Base-by-base conservation (phyloP, 1,140 invertebrate genomes). In the Zeugodacus cucurbitae region DNA sequence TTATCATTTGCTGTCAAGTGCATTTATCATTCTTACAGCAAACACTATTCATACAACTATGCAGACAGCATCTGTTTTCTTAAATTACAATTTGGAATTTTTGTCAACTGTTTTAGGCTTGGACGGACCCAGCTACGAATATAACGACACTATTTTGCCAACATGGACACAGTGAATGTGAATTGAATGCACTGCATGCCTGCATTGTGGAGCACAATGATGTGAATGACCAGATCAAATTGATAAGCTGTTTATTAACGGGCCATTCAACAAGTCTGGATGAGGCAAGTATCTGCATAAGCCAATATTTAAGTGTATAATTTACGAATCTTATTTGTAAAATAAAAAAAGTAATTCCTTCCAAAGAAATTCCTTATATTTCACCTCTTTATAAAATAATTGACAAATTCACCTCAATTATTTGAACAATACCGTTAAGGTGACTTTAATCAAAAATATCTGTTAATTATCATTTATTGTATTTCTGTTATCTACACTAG, bases 111-210 rank as follows among this genome's bases (percentile, higher is more conserved):
- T 64, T 29, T 58, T 44, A 89, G 89, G 22, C 78, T 17, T 64
- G 62, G 86, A 87, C 59, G 26, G 58, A 90, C 88, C 88, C 87
- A 26, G n/a, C 17, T 32, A 90, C 88, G 11, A 87, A 88, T 41
- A 74, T 88, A 70, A 87, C 64, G 3, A 87, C 54, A 4, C 54
- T 93, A 0, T 90, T 74, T 22, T 93, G 92, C 37, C 92, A 93
- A 78, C 92, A 93, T 32, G 91, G 91, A 1, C 44, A 67, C 1
- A 64, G 62, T 0, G 92, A 93, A 74, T 93, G 92, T 85, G 91
- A 93, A 34, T 87, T 93, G 8, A 93, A 93, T 91, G 92, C 91
- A 0, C 57, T 93, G 5, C 92, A 93, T 37, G 91, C 90, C 54
- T 93, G 92, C 20, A 89, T 93, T 44, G 78, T 93, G 8, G 92